phyloP scores from a whole-genome alignment of 2,888 invertebrate genomes.

The Melanchra persicariae region DNA sequence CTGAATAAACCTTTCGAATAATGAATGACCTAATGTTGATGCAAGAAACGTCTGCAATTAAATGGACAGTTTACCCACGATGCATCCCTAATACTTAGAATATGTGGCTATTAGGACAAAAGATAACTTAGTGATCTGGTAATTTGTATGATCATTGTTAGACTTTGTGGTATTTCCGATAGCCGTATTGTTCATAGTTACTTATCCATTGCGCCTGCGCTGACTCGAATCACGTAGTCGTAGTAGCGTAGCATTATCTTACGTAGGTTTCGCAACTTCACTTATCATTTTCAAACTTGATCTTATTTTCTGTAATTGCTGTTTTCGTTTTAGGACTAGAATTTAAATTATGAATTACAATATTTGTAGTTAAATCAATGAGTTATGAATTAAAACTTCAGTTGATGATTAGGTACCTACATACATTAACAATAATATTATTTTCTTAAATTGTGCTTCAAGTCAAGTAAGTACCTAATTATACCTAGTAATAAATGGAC shows the following conservation, averaged over 20 bases:
- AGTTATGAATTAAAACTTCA: too few species aligned
- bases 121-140: slow-evolving; percentile 13
- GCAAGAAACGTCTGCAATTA: background rate
- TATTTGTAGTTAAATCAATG: too few species aligned
- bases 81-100: slow-evolving; percentile 36
- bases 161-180: slow-evolving; percentile 22
- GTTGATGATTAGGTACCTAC: too few species aligned
- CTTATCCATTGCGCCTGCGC: background rate
- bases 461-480: background rate
- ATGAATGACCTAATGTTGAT: slow-evolving; percentile 28
- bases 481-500: background rate
- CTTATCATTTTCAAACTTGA: background rate
- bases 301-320: background rate
- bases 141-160: slow-evolving; percentile 24
- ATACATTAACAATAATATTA: background rate
- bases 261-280: background rate
- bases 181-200: slow-evolving; percentile 11
- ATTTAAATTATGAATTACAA: too few species aligned
- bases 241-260: slow-evolving; percentile 8
- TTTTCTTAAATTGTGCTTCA: background rate
- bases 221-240: slow-evolving; percentile 9
- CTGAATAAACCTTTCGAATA: background rate
- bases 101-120: slow-evolving; percentile 8
- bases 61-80: slow-evolving; percentile 1
- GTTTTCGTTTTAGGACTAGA: background rate